Conservation (phyloP, 2,113 vertebrate species). For the Hippocampus comes region DNA sequence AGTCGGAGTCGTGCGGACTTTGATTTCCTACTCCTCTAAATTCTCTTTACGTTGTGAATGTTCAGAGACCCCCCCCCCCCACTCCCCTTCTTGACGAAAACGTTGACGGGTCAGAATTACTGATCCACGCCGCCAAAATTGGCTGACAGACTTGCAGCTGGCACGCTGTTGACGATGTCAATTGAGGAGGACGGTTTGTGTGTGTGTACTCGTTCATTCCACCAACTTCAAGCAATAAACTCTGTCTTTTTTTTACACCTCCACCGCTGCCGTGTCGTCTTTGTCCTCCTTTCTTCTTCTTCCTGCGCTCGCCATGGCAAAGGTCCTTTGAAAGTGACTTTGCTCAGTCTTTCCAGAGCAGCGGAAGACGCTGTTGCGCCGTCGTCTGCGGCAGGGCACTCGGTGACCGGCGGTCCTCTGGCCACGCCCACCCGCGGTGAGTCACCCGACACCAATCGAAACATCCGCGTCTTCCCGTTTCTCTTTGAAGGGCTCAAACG, state of each 20-base stretch:
- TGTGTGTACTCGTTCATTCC: background rate
- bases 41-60: background rate
- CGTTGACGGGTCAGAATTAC: conserved; percentile 65
- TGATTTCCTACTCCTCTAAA: background rate
- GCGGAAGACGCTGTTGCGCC: too few relatives aligned
- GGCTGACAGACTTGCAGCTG: conserved; percentile 33
- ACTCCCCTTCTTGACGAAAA: conserved; percentile 22
- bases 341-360: too few relatives aligned
- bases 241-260: background rate
- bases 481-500: too few relatives aligned
- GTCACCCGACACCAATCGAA: too few relatives aligned
- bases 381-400: too few relatives aligned
- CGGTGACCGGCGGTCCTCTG: too few relatives aligned
- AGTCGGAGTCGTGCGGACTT: background rate
- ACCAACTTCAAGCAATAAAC: conserved; percentile 1
- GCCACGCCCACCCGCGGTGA: too few relatives aligned
- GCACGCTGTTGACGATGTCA: background rate
- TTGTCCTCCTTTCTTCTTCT: background rate
- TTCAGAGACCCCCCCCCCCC: background rate
- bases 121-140: conserved; percentile 63
- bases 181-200: background rate
- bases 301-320: too few relatives aligned
- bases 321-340: too few relatives aligned
- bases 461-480: too few relatives aligned
- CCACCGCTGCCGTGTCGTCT: too few relatives aligned